phyloP scores from a whole-genome alignment of 2,797 vertebrate genomes.

The Hippopotamyrus pictus region DNA sequence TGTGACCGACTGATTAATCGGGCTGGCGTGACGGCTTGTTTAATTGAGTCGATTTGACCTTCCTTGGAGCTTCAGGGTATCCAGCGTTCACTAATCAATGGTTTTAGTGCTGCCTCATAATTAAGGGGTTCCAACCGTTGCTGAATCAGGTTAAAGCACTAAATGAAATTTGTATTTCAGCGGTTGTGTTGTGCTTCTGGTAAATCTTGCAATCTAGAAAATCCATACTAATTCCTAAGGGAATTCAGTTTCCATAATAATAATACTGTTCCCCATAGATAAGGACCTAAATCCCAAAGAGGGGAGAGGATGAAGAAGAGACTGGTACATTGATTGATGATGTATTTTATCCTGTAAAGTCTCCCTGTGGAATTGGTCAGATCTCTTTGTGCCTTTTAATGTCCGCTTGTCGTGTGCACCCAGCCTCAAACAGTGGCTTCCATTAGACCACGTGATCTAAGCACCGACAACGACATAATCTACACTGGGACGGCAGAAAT shows the following conservation, averaged over 20 bases:
- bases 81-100: not conserved
- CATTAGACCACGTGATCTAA: not conserved
- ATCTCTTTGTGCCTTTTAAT: not conserved
- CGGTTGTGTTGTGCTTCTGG: not conserved
- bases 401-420: not conserved
- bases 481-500: not conserved
- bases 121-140: not conserved
- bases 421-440: not conserved
- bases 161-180: not conserved
- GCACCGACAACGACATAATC: not conserved
- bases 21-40: not conserved
- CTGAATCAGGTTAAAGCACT: not conserved
- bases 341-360: not conserved
- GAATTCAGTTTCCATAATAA: not conserved
- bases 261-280: not conserved
- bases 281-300: not conserved
- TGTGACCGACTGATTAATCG: not conserved
- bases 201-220: not conserved
- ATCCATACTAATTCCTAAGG: not conserved
- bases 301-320: not conserved
- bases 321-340: not conserved
- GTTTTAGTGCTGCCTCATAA: not conserved
- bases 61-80: not conserved
- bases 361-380: not conserved
- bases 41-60: not conserved